phyloP scores from a whole-genome alignment of 2,888 invertebrate species.

The Tanytarsus gracilentus region DNA sequence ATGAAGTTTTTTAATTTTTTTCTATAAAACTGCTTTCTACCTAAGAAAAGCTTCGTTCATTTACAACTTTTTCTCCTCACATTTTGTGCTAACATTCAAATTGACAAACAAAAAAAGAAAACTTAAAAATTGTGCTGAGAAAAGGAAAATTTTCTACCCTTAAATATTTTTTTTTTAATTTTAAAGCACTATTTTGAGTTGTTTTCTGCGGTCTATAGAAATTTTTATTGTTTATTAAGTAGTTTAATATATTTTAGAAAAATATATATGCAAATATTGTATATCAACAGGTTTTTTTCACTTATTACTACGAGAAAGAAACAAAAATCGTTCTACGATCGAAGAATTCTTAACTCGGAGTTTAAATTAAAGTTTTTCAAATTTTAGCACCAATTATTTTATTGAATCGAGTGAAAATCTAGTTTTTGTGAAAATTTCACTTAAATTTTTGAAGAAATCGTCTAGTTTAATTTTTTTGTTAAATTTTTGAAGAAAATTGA shows the following conservation, averaged over 20 bases:
- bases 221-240: neutral
- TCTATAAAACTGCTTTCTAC: neutral
- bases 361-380: too few species aligned
- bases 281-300: slow-evolving; percentile 15
- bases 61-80: neutral
- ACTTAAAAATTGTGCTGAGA: neutral
- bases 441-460: too few species aligned
- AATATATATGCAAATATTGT: slow-evolving; percentile 14
- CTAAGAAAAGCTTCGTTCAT: neutral
- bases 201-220: too few species aligned
- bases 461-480: too few species aligned
- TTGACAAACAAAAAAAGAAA: neutral
- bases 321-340: neutral
- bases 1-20: neutral
- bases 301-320: too few species aligned
- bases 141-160: too few species aligned
- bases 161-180: too few species aligned
- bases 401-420: too few species aligned
- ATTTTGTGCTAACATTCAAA: neutral
- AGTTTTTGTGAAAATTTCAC: too few species aligned
- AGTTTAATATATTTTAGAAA: neutral
- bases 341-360: too few species aligned
- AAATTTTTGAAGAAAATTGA: too few species aligned
- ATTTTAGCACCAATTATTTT: slow-evolving; percentile 1
- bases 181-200: too few species aligned